These are phyloP conservation scores for Tipula confusa DNA, from an alignment of 2,888 invertebrate species.

Conservation along the genomic window DNA sequence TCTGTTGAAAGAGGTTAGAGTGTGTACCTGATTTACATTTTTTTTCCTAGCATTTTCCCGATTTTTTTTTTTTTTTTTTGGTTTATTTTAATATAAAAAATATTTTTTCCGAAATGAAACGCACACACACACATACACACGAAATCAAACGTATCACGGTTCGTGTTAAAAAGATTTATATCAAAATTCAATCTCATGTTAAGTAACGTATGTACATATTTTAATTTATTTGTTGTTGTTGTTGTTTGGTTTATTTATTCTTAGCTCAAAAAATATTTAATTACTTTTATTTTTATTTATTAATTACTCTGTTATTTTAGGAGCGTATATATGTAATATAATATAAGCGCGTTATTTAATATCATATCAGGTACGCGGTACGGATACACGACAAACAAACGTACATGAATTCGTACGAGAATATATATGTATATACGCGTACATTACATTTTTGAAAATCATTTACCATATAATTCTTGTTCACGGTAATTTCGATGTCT, in stretches of 20 bases:
- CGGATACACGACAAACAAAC: too few species aligned
- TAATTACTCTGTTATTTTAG: neutral
- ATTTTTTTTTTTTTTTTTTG: neutral
- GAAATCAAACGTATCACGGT: conserved; percentile 14
- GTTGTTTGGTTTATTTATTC: neutral
- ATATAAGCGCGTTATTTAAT: neutral
- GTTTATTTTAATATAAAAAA: neutral
- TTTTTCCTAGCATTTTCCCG: neutral
- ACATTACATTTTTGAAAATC: neutral
- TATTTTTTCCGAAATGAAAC: neutral
- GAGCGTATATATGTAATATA: neutral
- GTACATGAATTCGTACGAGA: too few species aligned
- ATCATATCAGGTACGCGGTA: too few species aligned
- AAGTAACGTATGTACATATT: neutral
- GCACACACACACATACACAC: neutral
- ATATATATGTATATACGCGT: neutral
- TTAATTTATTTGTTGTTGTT: neutral
- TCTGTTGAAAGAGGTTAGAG: neutral
- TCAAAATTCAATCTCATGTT: conserved; percentile 4
- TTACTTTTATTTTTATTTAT: neutral
- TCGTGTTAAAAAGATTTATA: conserved; percentile 20
- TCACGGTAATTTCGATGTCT: neutral
- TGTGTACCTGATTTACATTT: conserved; percentile 15
- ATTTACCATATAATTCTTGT: neutral
- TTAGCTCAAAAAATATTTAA: conserved; percentile 4